Base-by-base conservation (phyloP, 2,888 invertebrate genomes). In the Gonocerus acuteangulatus region DNA sequence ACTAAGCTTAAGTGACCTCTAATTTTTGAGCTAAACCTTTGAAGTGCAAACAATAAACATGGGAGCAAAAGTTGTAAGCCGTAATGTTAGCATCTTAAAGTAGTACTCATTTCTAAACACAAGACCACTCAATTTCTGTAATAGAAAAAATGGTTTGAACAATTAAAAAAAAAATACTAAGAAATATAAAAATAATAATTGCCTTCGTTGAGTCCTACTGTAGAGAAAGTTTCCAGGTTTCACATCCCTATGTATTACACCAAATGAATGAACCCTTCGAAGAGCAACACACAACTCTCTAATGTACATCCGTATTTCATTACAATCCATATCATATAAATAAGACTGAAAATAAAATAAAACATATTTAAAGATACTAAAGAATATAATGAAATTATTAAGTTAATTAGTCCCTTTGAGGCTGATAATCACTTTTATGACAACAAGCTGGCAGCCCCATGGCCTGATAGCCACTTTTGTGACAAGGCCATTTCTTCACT, bases 171-270 rank as follows among this genome's bases (percentile, higher is more conserved):
- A 11, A 39, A n/a, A 39, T 39, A 32, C 11, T 32, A 6, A 32
- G 9, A 16, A 60, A 19, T 15, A 45, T 27, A 51, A 7, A 22
- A 45, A 39, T 44, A 51, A 48, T 13, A 47, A 44, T 32, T 22
- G 45, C 57, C 44, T 57, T 27, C 32, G 23, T 27, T 57, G 44
- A 60, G 39, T 15, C 13, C 90, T 78, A 74, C 91, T 87, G 71
- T 89, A 92, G 9, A 94, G 78, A 74, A 94, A 94, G 77, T 94
- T 94, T 74, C 86, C 89, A 1, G 94, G 94, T 74, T 94, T 94
- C 44, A 94, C 83, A 72, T 94, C 94, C 60, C 94, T 78, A 73
- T 94, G 94, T 63, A 94, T 91, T 65, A 94, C 83, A 65, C 86
- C 83, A 72, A 87, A 87, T 47, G 83, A 81, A 75, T 94, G 94